Evolutionary conservation across 2,797 vertebrate species (phyloP).

Genomic region (Acridotheres tristis): DNA sequence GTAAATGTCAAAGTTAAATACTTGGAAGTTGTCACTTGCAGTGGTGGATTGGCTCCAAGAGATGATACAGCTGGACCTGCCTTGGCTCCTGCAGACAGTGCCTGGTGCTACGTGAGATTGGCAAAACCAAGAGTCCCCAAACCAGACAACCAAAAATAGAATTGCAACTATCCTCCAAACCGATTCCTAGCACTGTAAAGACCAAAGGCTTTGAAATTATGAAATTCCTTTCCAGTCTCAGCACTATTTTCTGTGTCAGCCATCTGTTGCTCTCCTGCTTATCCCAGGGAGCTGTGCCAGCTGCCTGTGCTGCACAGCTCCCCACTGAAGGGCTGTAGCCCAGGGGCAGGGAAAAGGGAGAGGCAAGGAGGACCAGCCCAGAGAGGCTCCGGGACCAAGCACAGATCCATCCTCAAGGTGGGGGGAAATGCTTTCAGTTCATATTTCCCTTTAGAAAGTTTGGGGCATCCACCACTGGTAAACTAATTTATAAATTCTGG

Average conservation of each 20-base stretch:
- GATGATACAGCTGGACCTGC: background rate
- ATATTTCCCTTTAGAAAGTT: background rate
- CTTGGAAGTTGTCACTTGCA: background rate
- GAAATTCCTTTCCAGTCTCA: background rate
- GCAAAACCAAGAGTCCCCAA: background rate
- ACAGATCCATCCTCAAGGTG: background rate
- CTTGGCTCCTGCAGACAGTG: background rate
- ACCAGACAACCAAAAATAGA: background rate
- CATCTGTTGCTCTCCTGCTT: background rate
- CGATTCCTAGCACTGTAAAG: background rate
- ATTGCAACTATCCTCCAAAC: background rate
- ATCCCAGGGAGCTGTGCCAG: background rate
- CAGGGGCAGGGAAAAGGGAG: background rate
- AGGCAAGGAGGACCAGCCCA: background rate
- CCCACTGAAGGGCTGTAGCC: background rate
- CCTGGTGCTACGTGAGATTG: background rate
- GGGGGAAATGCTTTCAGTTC: background rate
- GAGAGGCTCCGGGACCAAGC: background rate
- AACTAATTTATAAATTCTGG: background rate
- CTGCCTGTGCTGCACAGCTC: background rate
- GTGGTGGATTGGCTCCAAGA: background rate
- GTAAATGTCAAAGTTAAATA: background rate
- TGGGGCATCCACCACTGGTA: background rate
- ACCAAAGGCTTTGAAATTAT: background rate
- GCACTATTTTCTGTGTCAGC: background rate